phyloP scores from a whole-genome alignment of 2,888 invertebrate species.

The Folsomia candida region DNA sequence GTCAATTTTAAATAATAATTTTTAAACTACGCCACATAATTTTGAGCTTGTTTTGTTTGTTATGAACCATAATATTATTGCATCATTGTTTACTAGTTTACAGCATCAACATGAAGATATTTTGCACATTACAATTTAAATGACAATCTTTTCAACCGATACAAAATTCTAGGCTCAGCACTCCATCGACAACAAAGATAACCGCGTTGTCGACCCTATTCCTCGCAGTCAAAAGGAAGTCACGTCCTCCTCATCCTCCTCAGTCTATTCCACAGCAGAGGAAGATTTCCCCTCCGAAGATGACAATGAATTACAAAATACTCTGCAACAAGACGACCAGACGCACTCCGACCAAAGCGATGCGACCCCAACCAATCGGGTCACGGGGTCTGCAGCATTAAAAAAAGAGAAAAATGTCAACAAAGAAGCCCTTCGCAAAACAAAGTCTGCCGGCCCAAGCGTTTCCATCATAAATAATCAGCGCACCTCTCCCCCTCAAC shows the following conservation, averaged over 20 bases:
- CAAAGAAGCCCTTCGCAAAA: not conserved
- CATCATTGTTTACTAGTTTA: too few relatives aligned
- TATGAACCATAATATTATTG: too few relatives aligned
- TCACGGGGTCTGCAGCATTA: constrained; percentile 15
- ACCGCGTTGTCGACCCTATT: too few relatives aligned
- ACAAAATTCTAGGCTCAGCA: too few relatives aligned
- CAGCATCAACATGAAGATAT: too few relatives aligned
- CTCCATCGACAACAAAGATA: too few relatives aligned
- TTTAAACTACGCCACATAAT: too few relatives aligned
- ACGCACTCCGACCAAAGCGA: not conserved
- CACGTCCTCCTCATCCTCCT: constrained; percentile 40
- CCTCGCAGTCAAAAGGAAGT: too few relatives aligned
- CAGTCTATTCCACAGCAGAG: constrained; percentile 47
- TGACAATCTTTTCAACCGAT: too few relatives aligned
- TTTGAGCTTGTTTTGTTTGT: too few relatives aligned
- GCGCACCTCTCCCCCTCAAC: not conserved
- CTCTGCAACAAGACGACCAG: not conserved
- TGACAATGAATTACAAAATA: not conserved
- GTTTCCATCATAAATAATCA: not conserved
- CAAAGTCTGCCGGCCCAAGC: not conserved
- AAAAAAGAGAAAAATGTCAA: not conserved
- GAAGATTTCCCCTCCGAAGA: constrained; percentile 38
- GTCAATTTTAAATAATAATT: too few relatives aligned
- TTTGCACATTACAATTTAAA: too few relatives aligned
- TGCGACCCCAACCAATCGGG: constrained; percentile 20